Conservation (phyloP, 2,888 invertebrate species). For the Diplolepis rosae region DNA sequence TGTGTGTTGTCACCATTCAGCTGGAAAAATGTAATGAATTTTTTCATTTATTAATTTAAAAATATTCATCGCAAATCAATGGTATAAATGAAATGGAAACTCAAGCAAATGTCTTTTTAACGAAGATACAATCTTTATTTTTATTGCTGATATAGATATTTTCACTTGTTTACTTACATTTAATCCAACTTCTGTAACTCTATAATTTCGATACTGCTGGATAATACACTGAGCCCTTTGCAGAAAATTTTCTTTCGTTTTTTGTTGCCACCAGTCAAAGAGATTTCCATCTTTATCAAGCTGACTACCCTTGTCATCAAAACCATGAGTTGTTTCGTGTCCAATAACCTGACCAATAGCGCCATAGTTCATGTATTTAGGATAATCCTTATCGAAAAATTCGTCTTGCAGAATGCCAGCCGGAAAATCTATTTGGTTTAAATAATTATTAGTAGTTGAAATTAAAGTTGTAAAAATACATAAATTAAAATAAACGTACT, state of each 20-base stretch:
- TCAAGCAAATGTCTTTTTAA: too few species aligned
- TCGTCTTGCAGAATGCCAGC: conserved; percentile 94
- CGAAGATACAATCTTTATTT: too few species aligned
- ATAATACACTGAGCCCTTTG: too few species aligned
- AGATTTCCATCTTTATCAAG: conserved; percentile 95
- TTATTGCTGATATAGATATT: not conserved
- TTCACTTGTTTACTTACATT: conserved; percentile 64
- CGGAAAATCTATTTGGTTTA: conserved; percentile 95
- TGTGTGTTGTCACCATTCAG: conserved; percentile 92
- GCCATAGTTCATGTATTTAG: conserved; percentile 93
- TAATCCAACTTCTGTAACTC: conserved; percentile 75
- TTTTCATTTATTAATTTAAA: not conserved
- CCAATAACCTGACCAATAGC: conserved; percentile 93
- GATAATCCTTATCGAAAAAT: conserved; percentile 91
- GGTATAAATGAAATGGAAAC: too few species aligned
- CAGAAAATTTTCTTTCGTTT: conserved; percentile 87
- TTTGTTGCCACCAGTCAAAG: conserved; percentile 92
- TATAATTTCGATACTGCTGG: too few species aligned
- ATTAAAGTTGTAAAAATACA: not conserved
- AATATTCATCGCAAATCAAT: not conserved
- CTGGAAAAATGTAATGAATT: conserved; percentile 73
- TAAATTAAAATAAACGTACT: conserved; percentile 68
- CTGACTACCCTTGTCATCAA: conserved; percentile 90
- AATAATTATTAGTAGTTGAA: conserved; percentile 41
- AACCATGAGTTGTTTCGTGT: conserved; percentile 93